phyloP scores from a whole-genome alignment of 2,888 invertebrate species.

The Sinopyrophorus schimmeli region DNA sequence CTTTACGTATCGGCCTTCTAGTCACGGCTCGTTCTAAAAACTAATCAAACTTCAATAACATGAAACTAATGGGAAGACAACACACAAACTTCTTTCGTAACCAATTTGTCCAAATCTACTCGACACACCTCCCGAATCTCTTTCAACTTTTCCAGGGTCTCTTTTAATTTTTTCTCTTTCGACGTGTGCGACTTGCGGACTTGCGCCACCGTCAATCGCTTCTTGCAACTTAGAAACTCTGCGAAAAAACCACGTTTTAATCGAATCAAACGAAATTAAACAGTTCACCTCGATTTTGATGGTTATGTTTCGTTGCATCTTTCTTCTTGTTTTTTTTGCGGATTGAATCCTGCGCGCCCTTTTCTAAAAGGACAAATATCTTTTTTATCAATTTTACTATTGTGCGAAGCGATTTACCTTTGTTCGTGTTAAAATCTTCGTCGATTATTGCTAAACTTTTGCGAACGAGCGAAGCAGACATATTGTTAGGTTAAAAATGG shows the following conservation, averaged over 20 bases:
- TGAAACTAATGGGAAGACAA: too few species aligned
- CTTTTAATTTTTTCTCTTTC: conserved; percentile 46
- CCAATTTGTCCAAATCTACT: conserved; percentile 45
- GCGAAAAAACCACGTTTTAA: too few species aligned
- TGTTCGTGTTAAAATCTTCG: conserved; percentile 35
- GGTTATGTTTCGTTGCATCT: conserved; percentile 11
- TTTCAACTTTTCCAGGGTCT: conserved; percentile 49
- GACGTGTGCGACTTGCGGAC: conserved; percentile 44
- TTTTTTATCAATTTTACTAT: too few species aligned
- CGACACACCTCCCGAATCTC: conserved; percentile 44
- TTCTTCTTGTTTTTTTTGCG: not conserved
- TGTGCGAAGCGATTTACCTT: conserved; percentile 19
- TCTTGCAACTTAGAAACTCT: too few species aligned
- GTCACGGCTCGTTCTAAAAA: conserved; percentile 61
- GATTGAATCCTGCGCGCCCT: too few species aligned
- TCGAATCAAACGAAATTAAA: conserved; percentile 16
- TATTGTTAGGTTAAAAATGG: conserved; percentile 30
- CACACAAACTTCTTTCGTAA: conserved; percentile 39
- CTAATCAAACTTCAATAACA: conserved; percentile 48
- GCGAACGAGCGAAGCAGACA: conserved; percentile 50
- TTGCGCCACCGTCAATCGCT: conserved; percentile 48
- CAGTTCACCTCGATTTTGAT: conserved; percentile 5
- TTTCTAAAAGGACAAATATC: too few species aligned
- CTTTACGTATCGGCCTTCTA: conserved; percentile 57
- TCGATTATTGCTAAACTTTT: conserved; percentile 50